Evolutionary conservation across 2,113 vertebrate genomes (phyloP), one percentile per base, ranked within the genome.

Genomic region (Chitala chitala): DNA sequence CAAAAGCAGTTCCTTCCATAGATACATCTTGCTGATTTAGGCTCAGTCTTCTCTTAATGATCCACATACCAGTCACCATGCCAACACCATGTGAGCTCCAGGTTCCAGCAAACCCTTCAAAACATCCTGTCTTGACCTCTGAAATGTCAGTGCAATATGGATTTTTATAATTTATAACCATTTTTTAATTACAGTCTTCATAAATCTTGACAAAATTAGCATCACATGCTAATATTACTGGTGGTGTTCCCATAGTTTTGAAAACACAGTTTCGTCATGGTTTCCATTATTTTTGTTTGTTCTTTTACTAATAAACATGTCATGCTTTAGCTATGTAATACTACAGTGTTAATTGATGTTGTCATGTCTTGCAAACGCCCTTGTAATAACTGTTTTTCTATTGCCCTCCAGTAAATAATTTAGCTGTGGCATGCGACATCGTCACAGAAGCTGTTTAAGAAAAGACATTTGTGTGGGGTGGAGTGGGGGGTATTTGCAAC

Each of bases 151-250:
- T 9, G 31, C 33, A 46, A 42, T 42, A 79, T 79, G 73, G 77
- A 77, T 77, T 73, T 78, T 59, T 61, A 36, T 71, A 33, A 53
- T 53, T 44, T 36, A 63, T 38, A 54, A 53, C 71, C 54, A 63
- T 76, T 42, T 71, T 71, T 71, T 76, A 59, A 75, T 70, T 48
- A 15, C 31, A 7, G 51, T 36, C 29, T 50, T 54, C 40, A 71
- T 71, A 69, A 76, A 64, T 68, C 31, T 56, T 17, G 12, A 29
- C 42, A 40, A 71, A 71, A 76, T 76, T 3, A 71, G 58, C 44
- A 70, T 66, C 74, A 75, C 66, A 75, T 75, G 74, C 56, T 70
- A 75, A 75, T 70, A 70, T 70, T 72, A 72, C 61, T 75, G 74
- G 29, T 61, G 42, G 20, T 20, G 54, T 61, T 75, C 66, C 74